Conservation (phyloP, 2,797 vertebrate genomes). For the Characodon lateralis region DNA sequence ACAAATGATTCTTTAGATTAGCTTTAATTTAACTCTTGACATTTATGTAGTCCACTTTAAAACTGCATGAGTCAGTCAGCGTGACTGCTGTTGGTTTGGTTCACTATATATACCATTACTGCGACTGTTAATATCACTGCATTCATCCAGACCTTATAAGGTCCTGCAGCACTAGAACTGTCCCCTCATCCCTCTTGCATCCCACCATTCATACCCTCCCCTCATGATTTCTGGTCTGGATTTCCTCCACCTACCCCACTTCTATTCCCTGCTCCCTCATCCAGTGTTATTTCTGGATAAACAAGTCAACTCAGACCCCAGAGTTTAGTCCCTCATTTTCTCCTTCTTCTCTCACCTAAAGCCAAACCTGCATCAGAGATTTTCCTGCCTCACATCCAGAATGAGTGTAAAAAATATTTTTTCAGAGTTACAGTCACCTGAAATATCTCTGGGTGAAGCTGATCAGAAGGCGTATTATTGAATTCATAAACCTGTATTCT, state of each 20-base stretch:
- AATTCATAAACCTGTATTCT: slow-evolving; percentile 33
- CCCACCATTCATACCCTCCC: slow-evolving; percentile 64
- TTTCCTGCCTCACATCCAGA: background rate
- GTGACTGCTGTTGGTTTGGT: background rate
- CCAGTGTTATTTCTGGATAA: slow-evolving; percentile 71
- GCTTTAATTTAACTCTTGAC: slow-evolving; percentile 14
- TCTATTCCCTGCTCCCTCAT: slow-evolving; percentile 39
- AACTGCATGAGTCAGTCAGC: slow-evolving; percentile 2
- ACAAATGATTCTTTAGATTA: slow-evolving; percentile 7
- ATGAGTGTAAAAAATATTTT: slow-evolving; percentile 5
- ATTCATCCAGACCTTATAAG: slow-evolving; percentile 72
- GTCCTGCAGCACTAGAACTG: slow-evolving; percentile 60
- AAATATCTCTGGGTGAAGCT: slow-evolving; percentile 26
- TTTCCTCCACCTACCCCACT: slow-evolving; percentile 64
- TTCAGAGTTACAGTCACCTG: slow-evolving; percentile 35
- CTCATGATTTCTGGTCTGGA: slow-evolving; percentile 79
- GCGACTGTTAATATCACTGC: slow-evolving; percentile 28
- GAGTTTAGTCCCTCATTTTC: slow-evolving; percentile 49
- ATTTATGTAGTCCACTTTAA: background rate
- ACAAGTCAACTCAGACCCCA: slow-evolving; percentile 77
- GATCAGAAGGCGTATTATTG: slow-evolving; percentile 38
- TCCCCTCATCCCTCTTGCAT: slow-evolving; percentile 52
- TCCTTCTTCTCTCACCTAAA: slow-evolving; percentile 3
- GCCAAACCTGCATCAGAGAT: slow-evolving; percentile 14
- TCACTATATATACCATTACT: slow-evolving; percentile 33